These are phyloP conservation scores for Tetranychus truncatus DNA, from an alignment of 2,888 invertebrate genomes.

Conservation along the genomic window DNA sequence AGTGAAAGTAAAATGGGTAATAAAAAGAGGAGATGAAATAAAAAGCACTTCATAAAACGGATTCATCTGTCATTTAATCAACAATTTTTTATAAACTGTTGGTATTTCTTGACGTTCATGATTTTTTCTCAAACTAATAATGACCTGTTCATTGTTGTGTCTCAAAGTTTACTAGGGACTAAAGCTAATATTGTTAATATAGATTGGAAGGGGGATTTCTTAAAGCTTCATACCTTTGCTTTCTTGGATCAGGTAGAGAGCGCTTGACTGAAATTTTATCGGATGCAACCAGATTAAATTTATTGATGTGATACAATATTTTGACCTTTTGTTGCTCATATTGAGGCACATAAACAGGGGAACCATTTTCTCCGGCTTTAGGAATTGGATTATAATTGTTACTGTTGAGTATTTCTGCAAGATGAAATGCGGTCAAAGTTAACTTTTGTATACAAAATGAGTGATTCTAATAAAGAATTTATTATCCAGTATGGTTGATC, in stretches of 20 bases:
- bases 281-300: slow-evolving; percentile 69
- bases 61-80: background rate
- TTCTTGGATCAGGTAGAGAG: slow-evolving; percentile 61
- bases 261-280: slow-evolving; percentile 70
- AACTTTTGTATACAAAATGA: background rate
- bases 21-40: slow-evolving; percentile 26
- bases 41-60: no score
- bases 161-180: no score
- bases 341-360: slow-evolving; percentile 55
- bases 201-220: slow-evolving; percentile 2
- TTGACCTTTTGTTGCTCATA: slow-evolving; percentile 56
- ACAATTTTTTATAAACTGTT: background rate
- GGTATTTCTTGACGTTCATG: no score
- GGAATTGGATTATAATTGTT: slow-evolving; percentile 57
- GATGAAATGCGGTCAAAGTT: background rate
- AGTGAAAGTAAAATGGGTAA: background rate
- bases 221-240: slow-evolving; percentile 62
- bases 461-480: background rate
- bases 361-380: slow-evolving; percentile 57
- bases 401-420: slow-evolving; percentile 40
- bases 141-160: no score
- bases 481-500: background rate
- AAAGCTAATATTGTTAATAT: no score
- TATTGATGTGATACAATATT: slow-evolving; percentile 60
- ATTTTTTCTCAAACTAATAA: no score